Conservation (phyloP, 2,113 vertebrate genomes). For the Casuarius casuarius region DNA sequence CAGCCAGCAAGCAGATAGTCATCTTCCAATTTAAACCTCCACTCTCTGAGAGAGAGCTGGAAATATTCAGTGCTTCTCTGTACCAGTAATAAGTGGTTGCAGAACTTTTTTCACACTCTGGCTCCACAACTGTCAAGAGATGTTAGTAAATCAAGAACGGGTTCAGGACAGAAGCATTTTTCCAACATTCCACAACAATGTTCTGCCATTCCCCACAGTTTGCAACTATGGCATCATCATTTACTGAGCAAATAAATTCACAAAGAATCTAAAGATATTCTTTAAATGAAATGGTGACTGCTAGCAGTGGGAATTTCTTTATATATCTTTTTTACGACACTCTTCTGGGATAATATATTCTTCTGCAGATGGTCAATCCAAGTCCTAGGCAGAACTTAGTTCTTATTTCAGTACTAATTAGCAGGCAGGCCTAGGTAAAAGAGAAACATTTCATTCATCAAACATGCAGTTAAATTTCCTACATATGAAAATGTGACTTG, state of each 20-base stretch:
- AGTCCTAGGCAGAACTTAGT: background rate
- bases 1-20: conserved; percentile 88
- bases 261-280: background rate
- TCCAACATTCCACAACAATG: background rate
- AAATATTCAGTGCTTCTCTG: conserved; percentile 93
- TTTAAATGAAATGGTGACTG: background rate
- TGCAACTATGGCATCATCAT: background rate
- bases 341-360: background rate
- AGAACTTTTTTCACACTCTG: conserved; percentile 96
- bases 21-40: conserved; percentile 98
- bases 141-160: background rate
- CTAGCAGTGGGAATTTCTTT: background rate
- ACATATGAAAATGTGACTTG: background rate
- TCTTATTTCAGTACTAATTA: background rate
- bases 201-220: background rate
- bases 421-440: background rate
- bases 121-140: conserved; percentile 85
- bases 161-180: background rate
- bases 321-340: background rate
- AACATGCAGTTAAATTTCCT: background rate
- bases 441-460: background rate
- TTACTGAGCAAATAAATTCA: background rate
- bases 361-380: background rate
- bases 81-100: conserved; percentile 98
- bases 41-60: conserved; percentile 88